Evolutionary conservation across 2,797 vertebrate species (phyloP).

Genomic region (Netta rufina): DNA sequence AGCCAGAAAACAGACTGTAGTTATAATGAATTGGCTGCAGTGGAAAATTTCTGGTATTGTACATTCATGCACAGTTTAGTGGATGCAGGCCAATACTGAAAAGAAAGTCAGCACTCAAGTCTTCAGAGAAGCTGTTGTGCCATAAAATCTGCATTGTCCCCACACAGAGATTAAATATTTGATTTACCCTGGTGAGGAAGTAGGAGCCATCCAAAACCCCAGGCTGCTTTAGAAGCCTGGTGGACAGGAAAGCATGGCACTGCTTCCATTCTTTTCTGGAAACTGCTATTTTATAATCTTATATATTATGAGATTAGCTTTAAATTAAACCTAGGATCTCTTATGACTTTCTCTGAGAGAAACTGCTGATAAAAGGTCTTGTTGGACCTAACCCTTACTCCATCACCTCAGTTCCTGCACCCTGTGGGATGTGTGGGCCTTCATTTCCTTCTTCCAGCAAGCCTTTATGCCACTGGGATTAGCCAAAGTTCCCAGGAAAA

Average conservation of each 20-base stretch:
- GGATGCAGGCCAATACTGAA: slow-evolving; percentile 17
- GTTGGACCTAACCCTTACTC: background rate
- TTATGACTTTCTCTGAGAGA: background rate
- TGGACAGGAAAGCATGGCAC: background rate
- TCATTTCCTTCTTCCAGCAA: background rate
- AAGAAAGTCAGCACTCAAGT: slow-evolving; percentile 21
- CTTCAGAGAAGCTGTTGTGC: background rate
- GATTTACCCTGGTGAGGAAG: background rate
- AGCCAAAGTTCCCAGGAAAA: background rate
- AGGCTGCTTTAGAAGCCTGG: background rate
- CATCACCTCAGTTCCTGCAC: background rate
- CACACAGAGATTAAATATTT: background rate
- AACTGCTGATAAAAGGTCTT: background rate
- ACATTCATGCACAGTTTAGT: background rate
- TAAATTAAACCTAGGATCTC: background rate
- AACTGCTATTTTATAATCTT: background rate
- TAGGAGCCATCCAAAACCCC: background rate
- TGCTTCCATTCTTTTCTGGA: background rate
- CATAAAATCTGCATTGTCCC: background rate
- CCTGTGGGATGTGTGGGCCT: background rate
- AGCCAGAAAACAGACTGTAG: slow-evolving; percentile 8
- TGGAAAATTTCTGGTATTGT: slow-evolving; percentile 26
- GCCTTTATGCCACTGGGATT: background rate
- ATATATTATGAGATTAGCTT: background rate
- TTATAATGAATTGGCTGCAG: slow-evolving; percentile 16